Base-by-base conservation (phyloP, 2,113 vertebrate genomes). In the Pseudois nayaur region DNA sequence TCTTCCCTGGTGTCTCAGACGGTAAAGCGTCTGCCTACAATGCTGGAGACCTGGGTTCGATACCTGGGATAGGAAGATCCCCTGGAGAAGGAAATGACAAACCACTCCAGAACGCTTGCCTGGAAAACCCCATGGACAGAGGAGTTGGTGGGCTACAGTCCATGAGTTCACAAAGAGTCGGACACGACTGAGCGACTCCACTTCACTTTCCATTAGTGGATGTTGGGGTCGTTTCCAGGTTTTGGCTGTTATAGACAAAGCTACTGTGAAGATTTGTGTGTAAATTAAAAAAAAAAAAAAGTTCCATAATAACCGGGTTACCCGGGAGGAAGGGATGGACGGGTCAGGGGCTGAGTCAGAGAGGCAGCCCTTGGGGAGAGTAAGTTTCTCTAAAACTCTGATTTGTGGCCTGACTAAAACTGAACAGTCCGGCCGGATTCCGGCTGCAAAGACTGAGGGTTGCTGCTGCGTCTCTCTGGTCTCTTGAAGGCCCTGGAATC, bases 401-500 rank as follows among this genome's bases (percentile, higher is more conserved):
- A 2, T 82, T 19, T 3, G 15, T 88, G n/a, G 31, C 83, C 54
- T 31, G 17, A n/a, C 79, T 81, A 48, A 82, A 57, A 43, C 3
- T 6, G 12, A 45, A 3, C 17, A 7, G 43, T 27, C 21, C 16
- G 0, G 36, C 1, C 0, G 11, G 23, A 6, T 13, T 14, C 17
- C 1, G 0, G 40, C 94, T 81, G 48, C 50, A n/a, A 0, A 2
- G 3, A 3, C 48, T 0, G 2, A n/a, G 40, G 27, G 60, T 5
- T 0, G 10, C n/a, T 1, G 0, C 91, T 9, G 50, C 3, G 0
- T 40, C 3, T 8, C 23, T 54, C 67, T 0, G 0, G 71, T 17
- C 25, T 1, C 19, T 3, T 33, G 4, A 6, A 36, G 31, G 17
- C 94, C 27, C 8, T n/a, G 5, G 4, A 3, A 33, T 48, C n/a